These are phyloP conservation scores for Malurus splendens DNA, from an alignment of 2,797 vertebrate species.

Conservation along the genomic window DNA sequence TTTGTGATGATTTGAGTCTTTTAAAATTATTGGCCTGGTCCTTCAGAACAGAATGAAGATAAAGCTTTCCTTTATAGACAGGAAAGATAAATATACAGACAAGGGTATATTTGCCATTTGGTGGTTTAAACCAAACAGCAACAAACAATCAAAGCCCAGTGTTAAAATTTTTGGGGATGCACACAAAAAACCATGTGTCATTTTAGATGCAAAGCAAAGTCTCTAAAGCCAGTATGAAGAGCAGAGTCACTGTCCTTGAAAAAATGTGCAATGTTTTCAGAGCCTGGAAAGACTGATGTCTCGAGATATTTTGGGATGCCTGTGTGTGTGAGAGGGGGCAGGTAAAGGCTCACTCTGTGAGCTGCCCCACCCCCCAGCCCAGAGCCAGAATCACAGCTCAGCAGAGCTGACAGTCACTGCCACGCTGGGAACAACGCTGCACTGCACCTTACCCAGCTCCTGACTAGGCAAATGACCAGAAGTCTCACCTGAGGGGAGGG, in stretches of 20 bases:
- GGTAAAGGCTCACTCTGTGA: background rate
- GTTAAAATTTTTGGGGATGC: background rate
- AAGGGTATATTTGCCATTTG: background rate
- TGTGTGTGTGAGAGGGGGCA: background rate
- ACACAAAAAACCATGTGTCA: background rate
- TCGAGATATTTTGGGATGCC: background rate
- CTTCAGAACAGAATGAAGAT: background rate
- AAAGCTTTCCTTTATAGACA: background rate
- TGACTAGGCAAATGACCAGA: background rate
- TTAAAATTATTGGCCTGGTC: background rate
- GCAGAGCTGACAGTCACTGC: background rate
- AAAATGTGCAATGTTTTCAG: accelerated
- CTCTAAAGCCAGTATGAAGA: background rate
- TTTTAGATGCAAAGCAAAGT: background rate
- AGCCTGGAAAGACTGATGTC: background rate
- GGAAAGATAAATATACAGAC: background rate
- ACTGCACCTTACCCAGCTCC: background rate
- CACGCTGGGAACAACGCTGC: background rate
- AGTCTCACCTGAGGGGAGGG: background rate
- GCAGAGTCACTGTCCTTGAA: background rate
- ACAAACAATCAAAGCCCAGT: background rate
- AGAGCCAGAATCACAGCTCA: background rate
- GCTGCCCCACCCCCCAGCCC: background rate
- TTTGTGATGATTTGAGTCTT: background rate
- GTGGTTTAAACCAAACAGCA: background rate